Percentiles rank a stretch among this genome's conserved stretches.
Evolutionary conservation across 2,797 vertebrate genomes (phyloP).

Genomic region (Odontamblyopus lacepedii): DNA sequence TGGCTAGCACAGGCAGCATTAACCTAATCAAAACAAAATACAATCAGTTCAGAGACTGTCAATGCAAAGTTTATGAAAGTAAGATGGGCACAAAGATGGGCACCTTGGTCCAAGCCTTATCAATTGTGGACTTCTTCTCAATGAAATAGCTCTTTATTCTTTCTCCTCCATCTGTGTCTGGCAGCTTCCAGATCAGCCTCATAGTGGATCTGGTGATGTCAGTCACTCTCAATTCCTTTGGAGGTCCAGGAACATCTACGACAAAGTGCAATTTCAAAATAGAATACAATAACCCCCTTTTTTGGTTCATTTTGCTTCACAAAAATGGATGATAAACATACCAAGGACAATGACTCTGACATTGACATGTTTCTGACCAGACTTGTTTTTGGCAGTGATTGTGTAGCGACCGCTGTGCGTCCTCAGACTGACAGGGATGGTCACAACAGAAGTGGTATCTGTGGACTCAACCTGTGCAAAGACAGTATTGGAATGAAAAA

Average conservation of each 20-base stretch:
- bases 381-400: constrained; percentile 97
- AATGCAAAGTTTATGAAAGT: background rate
- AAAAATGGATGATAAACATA: constrained; percentile 59
- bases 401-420: constrained; percentile 93
- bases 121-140: constrained; percentile 90
- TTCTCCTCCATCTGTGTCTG: constrained; percentile 95
- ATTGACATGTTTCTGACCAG: constrained; percentile 92
- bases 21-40: constrained; percentile 64
- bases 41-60: background rate
- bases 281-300: background rate
- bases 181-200: constrained; percentile 96
- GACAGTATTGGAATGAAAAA: background rate
- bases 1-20: constrained; percentile 90
- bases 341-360: constrained; percentile 94
- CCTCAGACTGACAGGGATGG: constrained; percentile 86
- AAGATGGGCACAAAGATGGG: background rate
- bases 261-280: background rate
- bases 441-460: constrained; percentile 86
- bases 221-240: constrained; percentile 93
- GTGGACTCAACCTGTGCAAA: constrained; percentile 85
- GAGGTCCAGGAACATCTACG: constrained; percentile 84
- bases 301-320: background rate
- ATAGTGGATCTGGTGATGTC: constrained; percentile 91
- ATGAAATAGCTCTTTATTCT: constrained; percentile 97
- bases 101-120: constrained; percentile 92